phyloP scores from a whole-genome alignment of 2,888 invertebrate genomes.

The Laspeyria flexula region DNA sequence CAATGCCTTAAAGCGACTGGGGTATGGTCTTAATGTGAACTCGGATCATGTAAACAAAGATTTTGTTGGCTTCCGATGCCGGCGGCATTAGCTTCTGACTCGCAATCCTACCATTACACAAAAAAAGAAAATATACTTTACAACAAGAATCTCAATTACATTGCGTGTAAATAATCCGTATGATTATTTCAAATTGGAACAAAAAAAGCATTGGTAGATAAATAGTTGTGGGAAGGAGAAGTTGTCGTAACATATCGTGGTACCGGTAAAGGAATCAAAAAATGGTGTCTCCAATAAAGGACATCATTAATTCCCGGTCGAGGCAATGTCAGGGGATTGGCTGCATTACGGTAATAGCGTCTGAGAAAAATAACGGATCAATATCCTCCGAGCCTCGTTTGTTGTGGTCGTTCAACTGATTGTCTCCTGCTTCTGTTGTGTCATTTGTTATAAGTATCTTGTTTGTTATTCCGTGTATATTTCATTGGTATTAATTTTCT shows the following conservation, averaged over 20 bases:
- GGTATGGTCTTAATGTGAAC: conserved; percentile 71
- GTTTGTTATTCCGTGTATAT: not conserved
- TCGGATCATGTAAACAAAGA: conserved; percentile 77
- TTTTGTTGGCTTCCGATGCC: conserved; percentile 71
- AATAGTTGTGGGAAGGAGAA: not conserved
- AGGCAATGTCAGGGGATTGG: conserved; percentile 65
- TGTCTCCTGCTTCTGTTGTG: conserved; percentile 16
- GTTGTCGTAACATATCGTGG: conserved; percentile 10
- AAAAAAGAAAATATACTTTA: not conserved
- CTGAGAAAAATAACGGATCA: conserved; percentile 74
- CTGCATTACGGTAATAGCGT: conserved; percentile 71
- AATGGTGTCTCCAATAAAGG: conserved; percentile 90
- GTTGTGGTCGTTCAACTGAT: conserved; percentile 42
- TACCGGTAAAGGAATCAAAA: conserved; percentile 82
- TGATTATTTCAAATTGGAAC: rapidly evolving
- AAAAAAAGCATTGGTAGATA: conserved; percentile 16
- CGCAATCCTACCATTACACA: conserved; percentile 9
- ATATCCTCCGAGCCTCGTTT: conserved; percentile 60
- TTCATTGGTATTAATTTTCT: not conserved
- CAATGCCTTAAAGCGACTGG: conserved; percentile 71
- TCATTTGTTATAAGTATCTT: not conserved
- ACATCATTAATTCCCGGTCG: conserved; percentile 88
- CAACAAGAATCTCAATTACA: not conserved
- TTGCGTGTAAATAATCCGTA: conserved; percentile 6
- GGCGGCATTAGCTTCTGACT: conserved; percentile 31